Base-by-base conservation (phyloP, 1,140 invertebrate genomes). In the Eufriesea mexicana region DNA sequence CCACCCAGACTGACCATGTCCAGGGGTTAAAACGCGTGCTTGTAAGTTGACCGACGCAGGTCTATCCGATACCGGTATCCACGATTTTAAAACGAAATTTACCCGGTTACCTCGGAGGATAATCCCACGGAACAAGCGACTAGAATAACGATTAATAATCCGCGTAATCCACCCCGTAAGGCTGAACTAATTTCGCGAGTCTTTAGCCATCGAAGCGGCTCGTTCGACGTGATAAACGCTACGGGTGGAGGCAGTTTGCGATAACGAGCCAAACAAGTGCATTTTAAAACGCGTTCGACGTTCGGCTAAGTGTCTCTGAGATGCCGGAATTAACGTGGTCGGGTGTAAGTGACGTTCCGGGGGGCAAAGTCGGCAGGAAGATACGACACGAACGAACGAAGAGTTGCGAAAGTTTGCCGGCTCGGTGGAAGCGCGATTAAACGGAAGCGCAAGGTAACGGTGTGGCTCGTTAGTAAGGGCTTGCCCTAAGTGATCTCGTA, bases 401-500 rank as follows among this genome's bases (percentile, higher is more conserved):
- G 64, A 80, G 70, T 81, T 49, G 23, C 23, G n/a, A 28, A 89
- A 89, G 87, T 89, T 89, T 86, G 70, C 77, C 28, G 67, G 84
- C 61, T 79, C 55, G 77, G 25, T 45, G 64, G 61, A 70, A 74
- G 61, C 35, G 68, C 87, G 88, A 89, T 89, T 89, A 89, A 89
- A 83, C 84, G 45, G 77, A 54, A 20, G 14, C 91, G 86, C 90
- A 92, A 93, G 92, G 89, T 91, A 88, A 85, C 77, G 77, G 77
- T 23, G 59, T 28, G 35, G 70, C 87, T 89, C 89, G 88, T 89
- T 87, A 85, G 84, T 61, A 35, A 80, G 55, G 78, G 64, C 79
- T 85, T 89, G 88, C 89, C 86, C 91, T 94, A 94, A 94, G 93
- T 94, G 93, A 93, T 93, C 92, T 92, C 93, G 87, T 94, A 94